A percentile compares a stretch with the other conserved stretches of the same genome.
Evolutionary conservation across 1,140 invertebrate species (phyloP).

Genomic region (Eurosta solidaginis): DNA sequence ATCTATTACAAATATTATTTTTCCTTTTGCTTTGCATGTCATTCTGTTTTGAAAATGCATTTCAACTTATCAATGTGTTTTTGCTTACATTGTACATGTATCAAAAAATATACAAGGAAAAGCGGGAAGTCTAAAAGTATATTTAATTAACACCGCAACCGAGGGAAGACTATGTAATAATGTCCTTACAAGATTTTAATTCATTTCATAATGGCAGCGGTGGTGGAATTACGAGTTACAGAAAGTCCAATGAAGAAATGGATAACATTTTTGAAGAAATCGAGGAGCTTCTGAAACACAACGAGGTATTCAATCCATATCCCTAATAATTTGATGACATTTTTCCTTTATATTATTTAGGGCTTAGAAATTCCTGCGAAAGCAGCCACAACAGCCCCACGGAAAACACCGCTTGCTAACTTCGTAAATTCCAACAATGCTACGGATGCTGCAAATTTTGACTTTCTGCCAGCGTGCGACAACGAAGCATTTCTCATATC

Average conservation of each 20-base stretch:
- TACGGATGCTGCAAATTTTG: not conserved
- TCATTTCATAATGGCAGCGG: no score
- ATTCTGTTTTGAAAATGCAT: not conserved
- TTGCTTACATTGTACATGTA: not conserved
- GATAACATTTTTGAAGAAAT: constrained; percentile 34
- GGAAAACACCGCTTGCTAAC: not conserved
- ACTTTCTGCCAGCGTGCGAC: not conserved
- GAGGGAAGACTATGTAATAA: no score
- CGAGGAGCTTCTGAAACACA: constrained; percentile 29
- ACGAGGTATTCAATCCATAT: not conserved
- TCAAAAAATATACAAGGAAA: no score
- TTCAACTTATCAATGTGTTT: not conserved
- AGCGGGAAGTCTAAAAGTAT: no score
- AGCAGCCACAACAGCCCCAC: not conserved
- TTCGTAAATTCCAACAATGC: not conserved
- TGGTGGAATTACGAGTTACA: not conserved
- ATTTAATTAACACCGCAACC: no score
- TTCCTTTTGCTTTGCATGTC: no score
- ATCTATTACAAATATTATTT: no score
- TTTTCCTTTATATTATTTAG: not conserved
- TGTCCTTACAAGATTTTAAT: not conserved
- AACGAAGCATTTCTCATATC: constrained; percentile 20
- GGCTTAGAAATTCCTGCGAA: not conserved
- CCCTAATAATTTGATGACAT: not conserved
- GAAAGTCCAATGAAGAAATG: not conserved